Evolutionary conservation across 2,113 vertebrate genomes (phyloP), one percentile per base, ranked within the genome.

Genomic region (Chlorocebus sabaeus): DNA sequence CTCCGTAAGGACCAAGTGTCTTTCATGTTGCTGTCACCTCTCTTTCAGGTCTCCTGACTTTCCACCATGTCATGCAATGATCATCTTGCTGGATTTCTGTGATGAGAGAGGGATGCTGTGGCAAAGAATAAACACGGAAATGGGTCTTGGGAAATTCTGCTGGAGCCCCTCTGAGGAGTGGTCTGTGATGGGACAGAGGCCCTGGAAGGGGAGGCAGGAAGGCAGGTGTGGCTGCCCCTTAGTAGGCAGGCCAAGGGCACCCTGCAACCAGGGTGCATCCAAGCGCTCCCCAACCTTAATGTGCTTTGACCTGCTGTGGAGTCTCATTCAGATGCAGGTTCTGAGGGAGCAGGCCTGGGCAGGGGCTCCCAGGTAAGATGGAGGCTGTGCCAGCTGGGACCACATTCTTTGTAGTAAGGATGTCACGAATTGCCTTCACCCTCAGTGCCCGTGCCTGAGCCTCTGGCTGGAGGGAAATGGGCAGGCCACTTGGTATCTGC

Each of bases 221-320:
- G 25, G 40, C 8, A 17, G 30, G 70, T 12, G 2, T 3, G 40
- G 40, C 0, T 2, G 35, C 81, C 45, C 8, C 0, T 30, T 1
- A n/a, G 52, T 0, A 0, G 30, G 52, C 38, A 27, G 57, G 57
- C 59, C 2, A n/a, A 25, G 23, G 12, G 25, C 4, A 6, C 68
- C 32, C 20, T 0, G 27, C 38, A 18, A 85, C 50, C 18, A 76
- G 67, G 84, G 81, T 10, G 5, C 50, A 7, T 0, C 45, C 16
- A 1, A 23, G 64, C 0, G 0, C 23, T 9, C 57, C 95, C 92
- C 52, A 6, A 16, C 14, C 50, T 59, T 45, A 5, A 17, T 2
- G 20, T n/a, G n/a, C 45, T 78, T 52, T 2, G 0, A 4, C 6
- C 55, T 35, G 6, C 57, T 25, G 11, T 18, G 52, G 20, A 18